Evolutionary conservation across 64 coral and sea anemone genomes (phyloP).

Genomic region (Catalaphyllia jardinei): DNA sequence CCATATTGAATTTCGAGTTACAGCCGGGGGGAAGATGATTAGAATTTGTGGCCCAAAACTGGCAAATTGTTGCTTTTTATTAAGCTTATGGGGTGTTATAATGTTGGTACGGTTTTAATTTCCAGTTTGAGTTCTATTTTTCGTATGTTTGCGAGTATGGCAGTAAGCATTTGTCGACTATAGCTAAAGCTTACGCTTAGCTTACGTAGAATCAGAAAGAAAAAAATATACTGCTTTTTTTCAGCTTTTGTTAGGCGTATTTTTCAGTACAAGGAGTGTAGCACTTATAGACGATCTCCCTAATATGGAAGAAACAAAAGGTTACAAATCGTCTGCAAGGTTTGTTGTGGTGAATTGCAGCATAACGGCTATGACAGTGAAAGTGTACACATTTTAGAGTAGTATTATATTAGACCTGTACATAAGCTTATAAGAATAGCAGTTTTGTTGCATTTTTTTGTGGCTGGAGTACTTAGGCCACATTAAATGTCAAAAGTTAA

Average conservation of each 20-base stretch:
- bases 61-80: conserved; percentile 91
- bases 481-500: too few species aligned
- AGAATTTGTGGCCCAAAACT: conserved; percentile 93
- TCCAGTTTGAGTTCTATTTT: neutral
- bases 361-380: too few species aligned
- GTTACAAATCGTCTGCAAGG: conserved; percentile 70
- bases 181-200: neutral
- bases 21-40: conserved; percentile 62
- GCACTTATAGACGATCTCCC: conserved; percentile 80
- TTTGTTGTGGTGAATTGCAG: conserved; percentile 16
- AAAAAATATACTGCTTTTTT: conserved; percentile 9
- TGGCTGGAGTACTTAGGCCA: too few species aligned
- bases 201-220: too few species aligned
- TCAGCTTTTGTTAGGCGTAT: conserved; percentile 91
- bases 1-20: conserved; percentile 47
- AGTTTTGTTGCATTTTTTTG: too few species aligned
- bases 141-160: neutral
- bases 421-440: too few species aligned
- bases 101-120: conserved; percentile 81
- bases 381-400: too few species aligned
- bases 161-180: neutral
- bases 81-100: conserved; percentile 96
- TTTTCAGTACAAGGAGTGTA: conserved; percentile 85
- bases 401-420: too few species aligned
- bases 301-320: conserved; percentile 16